Conservation (phyloP, 2,797 vertebrate species). For the Melanotaenia maccullochi region DNA sequence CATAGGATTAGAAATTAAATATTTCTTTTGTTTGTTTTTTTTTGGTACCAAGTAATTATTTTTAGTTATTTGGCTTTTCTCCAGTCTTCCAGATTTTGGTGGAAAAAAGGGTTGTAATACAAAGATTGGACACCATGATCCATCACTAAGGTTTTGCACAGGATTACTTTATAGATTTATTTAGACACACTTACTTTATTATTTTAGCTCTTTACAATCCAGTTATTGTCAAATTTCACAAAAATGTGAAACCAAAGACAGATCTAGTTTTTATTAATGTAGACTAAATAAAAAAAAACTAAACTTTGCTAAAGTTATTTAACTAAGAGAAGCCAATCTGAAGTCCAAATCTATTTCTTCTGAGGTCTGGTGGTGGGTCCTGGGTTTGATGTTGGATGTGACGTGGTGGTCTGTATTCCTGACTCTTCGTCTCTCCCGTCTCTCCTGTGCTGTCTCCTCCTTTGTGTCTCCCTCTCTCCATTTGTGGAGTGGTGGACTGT, state of each 20-base stretch:
- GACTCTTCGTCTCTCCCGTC: slow-evolving; percentile 72
- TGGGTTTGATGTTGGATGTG: slow-evolving; percentile 77
- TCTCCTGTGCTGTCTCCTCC: slow-evolving; percentile 75
- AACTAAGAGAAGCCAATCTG: neutral
- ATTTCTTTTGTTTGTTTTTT: neutral
- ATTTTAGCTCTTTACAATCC: no score
- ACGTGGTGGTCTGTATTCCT: slow-evolving; percentile 78
- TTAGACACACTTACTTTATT: no score
- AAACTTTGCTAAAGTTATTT: neutral
- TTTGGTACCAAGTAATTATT: neutral
- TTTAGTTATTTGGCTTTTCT: neutral
- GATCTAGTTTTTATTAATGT: no score
- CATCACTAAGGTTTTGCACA: no score
- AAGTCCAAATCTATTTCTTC: slow-evolving; percentile 63
- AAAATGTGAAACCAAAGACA: no score
- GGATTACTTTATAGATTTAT: no score
- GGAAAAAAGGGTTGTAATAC: no score
- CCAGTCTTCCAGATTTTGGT: no score
- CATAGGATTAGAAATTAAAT: neutral
- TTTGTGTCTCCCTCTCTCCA: slow-evolving; percentile 82
- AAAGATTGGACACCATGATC: no score
- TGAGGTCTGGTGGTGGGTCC: slow-evolving; percentile 44
- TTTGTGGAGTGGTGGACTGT: slow-evolving; percentile 80
- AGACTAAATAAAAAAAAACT: neutral
- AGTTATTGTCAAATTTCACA: no score